Base-by-base conservation (phyloP, 2,888 invertebrate species). In the Epinotia demarniana region DNA sequence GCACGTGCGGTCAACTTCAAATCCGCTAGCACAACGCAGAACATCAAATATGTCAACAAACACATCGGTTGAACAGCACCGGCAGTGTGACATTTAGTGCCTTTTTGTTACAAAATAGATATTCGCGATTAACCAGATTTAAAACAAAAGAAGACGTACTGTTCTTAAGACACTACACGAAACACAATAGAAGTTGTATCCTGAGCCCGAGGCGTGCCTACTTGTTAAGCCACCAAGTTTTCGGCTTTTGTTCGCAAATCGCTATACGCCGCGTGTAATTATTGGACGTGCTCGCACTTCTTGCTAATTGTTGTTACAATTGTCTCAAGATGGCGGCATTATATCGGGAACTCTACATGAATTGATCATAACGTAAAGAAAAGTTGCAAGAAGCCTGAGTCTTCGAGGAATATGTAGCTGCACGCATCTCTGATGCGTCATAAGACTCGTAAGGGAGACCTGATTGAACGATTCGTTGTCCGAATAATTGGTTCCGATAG, bases 151-250 rank as follows among this genome's bases (percentile, higher is more conserved):
- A 2, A 18, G 49, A 49, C 19, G 9, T 64, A 70, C 70, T 74
- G 70, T 70, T 46, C 1, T 19, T 13, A 18, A 58, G 8, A 43
- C 23, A 13, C 63, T 70, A 9, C 16, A n/a, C 68, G 62, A 68
- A 60, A 61, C 39, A 68, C 76, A 76, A 67, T 68, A 69, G 73
- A 76, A 72, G 67, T 76, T 70, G 61, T 49, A 63, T 57, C 69
- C 74, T 46, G 69, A 58, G 61, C 74, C 39, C 57, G 46, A 69
- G 49, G 61, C 70, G 62, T 70, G 72, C 78, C 79, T 82, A 84
- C 85, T 86, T 85, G 86, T 87, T 86, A 87, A 86, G 82, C 82
- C 81, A 76, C 81, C 77, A 84, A 87, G 83, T 87, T 87, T 86
- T 85, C 82, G 82, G 80, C 85, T 83, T 85, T 85, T 86, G 88